Conservation (phyloP, 2,113 vertebrate species). For the Aramus guarauna region DNA sequence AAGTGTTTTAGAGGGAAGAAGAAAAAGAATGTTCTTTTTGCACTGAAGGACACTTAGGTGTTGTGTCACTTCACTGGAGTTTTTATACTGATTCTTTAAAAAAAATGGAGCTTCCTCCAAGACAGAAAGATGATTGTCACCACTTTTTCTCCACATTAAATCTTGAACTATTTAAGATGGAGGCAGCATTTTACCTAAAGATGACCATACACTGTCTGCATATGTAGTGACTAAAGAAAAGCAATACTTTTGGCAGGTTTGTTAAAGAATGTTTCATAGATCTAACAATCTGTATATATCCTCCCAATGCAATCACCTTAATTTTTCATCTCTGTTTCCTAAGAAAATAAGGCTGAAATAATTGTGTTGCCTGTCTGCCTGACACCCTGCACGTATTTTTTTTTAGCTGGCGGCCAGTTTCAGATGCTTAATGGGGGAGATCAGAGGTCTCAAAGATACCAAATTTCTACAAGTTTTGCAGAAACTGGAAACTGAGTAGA, state of each 20-base stretch:
- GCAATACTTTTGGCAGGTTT: not conserved
- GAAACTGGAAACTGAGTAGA: not conserved
- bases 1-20: not conserved
- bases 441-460: not conserved
- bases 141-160: not conserved
- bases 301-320: not conserved
- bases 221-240: not conserved
- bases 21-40: not conserved
- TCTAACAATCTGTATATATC: not conserved
- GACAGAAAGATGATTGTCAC: not conserved
- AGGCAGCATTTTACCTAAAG: not conserved
- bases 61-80: not conserved
- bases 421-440: not conserved
- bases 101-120: not conserved
- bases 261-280: not conserved
- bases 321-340: not conserved
- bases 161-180: not conserved
- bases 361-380: not conserved
- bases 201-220: not conserved
- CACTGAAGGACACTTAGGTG: not conserved
- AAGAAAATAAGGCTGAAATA: not conserved
- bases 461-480: not conserved
- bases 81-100: not conserved
- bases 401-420: not conserved
- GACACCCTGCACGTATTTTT: not conserved